Base-by-base conservation (phyloP, 2,797 vertebrate genomes). In the Crenichthys baileyi region DNA sequence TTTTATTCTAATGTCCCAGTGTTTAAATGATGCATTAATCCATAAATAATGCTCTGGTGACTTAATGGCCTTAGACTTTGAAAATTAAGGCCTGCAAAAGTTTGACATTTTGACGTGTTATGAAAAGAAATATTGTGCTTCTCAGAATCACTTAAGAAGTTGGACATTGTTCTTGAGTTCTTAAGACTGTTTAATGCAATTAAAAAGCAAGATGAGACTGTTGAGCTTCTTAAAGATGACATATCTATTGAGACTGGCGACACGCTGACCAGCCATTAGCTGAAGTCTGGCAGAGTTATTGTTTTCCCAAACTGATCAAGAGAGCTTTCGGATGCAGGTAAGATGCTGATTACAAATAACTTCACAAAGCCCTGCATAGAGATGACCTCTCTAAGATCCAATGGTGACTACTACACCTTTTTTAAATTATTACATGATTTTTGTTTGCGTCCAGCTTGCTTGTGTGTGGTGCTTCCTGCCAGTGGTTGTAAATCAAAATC, bases 401-500 rank as follows among this genome's bases (percentile, higher is more conserved):
- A 65, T 39, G 5, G 18, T 26, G 39, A 18, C 3, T 41, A 18
- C 4, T 79, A 83, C 46, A 70, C 20, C 50, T 74, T 61, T 65
- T 70, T 84, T 77, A 80, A 63, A 63, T 63, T 51, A 70, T 75
- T 77, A n/a, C 68, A 51, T 50, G 26, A 82, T 76, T 73, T 78
- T 80, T 31, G n/a, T 86, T 80, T 58, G 76, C 77, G 63, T 83
- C 70, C 41, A 39, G 74, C 70, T 79, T 53, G 58, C 26, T 73
- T 44, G 24, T 44, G 50, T 63, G 36, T 75, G 48, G 55, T 60
- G 26, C 65, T 2, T 2, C 74, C 50, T 67, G 31, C 72, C 82
- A 51, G 16, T 55, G 58, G 68, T 65, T 74, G 73, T 90, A 61
- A 87, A 89, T 90, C 50, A 82, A 76, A 83, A 56, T 83, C n/a